These are phyloP conservation scores for Galerucella nymphaeae DNA, from an alignment of 2,888 invertebrate species.

Conservation along the genomic window DNA sequence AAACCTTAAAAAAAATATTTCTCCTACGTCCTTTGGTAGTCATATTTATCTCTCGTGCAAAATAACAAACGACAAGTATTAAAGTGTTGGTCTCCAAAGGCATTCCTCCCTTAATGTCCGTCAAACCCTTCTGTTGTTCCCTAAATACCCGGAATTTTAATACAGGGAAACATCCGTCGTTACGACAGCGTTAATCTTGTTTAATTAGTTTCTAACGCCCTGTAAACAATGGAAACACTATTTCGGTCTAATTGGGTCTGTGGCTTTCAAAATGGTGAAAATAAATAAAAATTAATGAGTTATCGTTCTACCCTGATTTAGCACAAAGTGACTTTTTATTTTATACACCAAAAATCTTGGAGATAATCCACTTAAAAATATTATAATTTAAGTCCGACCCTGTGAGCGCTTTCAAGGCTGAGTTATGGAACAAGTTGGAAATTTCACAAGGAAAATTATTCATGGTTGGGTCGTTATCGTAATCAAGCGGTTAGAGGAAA, in stretches of 20 bases:
- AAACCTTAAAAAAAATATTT: no score
- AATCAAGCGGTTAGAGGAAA: not conserved
- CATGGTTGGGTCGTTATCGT: constrained; percentile 2
- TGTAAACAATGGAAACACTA: not conserved
- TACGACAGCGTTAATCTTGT: constrained; percentile 5
- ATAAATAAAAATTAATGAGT: no score
- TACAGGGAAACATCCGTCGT: constrained; percentile 6
- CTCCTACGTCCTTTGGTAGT: no score
- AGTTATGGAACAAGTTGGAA: not conserved
- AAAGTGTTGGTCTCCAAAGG: not conserved
- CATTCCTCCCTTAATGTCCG: not conserved
- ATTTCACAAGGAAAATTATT: constrained; percentile 1
- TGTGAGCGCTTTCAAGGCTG: not conserved
- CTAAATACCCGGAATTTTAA: no score
- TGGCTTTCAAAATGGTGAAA: no score
- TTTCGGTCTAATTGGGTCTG: not conserved
- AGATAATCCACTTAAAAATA: not conserved
- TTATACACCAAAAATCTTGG: no score
- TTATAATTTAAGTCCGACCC: not conserved
- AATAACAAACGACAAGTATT: no score
- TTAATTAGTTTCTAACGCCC: constrained; percentile 15
- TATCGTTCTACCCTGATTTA: no score
- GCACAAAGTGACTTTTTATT: no score
- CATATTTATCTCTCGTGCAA: no score
- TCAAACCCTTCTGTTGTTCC: not conserved